Base-by-base conservation (phyloP, 2,797 vertebrate species). In the Channa striata region DNA sequence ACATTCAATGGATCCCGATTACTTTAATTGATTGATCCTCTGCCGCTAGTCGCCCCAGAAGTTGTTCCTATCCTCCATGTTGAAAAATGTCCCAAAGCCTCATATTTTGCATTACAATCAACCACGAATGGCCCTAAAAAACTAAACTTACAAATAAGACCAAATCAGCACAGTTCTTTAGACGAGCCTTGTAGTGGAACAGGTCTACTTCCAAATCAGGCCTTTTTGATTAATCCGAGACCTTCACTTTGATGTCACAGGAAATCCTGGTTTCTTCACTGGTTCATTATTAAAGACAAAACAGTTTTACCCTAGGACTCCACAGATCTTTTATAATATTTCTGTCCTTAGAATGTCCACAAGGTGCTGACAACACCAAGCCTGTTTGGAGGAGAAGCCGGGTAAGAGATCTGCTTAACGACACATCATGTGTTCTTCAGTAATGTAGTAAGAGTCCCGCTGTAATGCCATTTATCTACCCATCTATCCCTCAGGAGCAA, bases 331-430 rank as follows among this genome's bases (percentile, higher is more conserved):
- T 46, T 10, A 2, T 2, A 2, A 47, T 19, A 1, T 70, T 6
- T 76, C 1, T 76, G 20, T 80, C 65, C 51, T 58, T 86, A 97
- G 96, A 97, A 96, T 0, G 95, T 96, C 78, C 96, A 97, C 86
- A 95, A 94, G 84, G 92, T 96, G 80, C 91, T 97, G 78, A 94
- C 93, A 8, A 78, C 89, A 8, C 88, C 91, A 42, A 89, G 85
- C 42, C 83, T 93, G 58, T 88, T 91, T 46, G 87, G 86, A 50
- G 89, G 77, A 25, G 94, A 95, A 34, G 92, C 85, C 47, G 90
- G 95, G 96, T 97, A 90, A 92, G 91, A 80, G 40, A 50, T 21
- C 37, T 34, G 4, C 47, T 53, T 21, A 48, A 4, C n/a, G 19
- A 57, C 39, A 14, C 8, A 11, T 23, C 3, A 17, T 40, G 8